Percentiles rank a stretch among this genome's conserved stretches.
Evolutionary conservation across 2,113 vertebrate species (phyloP).

Genomic region (Tragelaphus imberbis): DNA sequence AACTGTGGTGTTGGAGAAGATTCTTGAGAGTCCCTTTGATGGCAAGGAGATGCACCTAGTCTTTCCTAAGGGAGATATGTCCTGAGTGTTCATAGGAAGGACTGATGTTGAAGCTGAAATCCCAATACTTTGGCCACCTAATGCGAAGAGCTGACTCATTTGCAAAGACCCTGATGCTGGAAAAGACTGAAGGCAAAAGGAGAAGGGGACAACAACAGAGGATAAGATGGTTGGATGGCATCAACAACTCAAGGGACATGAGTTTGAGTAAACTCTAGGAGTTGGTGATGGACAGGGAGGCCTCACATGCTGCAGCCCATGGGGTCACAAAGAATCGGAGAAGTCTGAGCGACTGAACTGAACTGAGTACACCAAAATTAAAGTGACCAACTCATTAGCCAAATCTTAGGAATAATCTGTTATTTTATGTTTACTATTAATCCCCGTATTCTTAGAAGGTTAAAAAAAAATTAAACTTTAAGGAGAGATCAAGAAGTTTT

Average conservation of each 20-base stretch:
- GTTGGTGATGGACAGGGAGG: neutral
- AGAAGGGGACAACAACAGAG: neutral
- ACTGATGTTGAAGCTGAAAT: neutral
- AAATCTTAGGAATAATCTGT: neutral
- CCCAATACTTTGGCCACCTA: neutral
- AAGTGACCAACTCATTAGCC: neutral
- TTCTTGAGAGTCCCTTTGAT: neutral
- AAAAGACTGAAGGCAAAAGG: neutral
- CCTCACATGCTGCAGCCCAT: neutral
- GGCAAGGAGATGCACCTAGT: neutral
- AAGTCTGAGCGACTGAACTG: rapidly evolving
- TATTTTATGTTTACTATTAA: neutral
- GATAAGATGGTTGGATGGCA: neutral
- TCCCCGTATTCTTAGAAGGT: neutral
- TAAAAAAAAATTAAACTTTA: neutral
- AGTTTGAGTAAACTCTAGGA: neutral
- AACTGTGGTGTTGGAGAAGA: neutral
- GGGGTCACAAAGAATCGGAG: neutral
- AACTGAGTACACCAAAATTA: neutral
- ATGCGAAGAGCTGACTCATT: neutral
- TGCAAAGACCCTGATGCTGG: neutral
- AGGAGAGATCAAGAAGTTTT: neutral
- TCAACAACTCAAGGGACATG: neutral
- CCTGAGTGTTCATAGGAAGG: neutral
- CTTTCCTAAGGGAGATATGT: neutral